phyloP scores from a whole-genome alignment of 2,888 invertebrate species.

The Stegana nigrithorax region DNA sequence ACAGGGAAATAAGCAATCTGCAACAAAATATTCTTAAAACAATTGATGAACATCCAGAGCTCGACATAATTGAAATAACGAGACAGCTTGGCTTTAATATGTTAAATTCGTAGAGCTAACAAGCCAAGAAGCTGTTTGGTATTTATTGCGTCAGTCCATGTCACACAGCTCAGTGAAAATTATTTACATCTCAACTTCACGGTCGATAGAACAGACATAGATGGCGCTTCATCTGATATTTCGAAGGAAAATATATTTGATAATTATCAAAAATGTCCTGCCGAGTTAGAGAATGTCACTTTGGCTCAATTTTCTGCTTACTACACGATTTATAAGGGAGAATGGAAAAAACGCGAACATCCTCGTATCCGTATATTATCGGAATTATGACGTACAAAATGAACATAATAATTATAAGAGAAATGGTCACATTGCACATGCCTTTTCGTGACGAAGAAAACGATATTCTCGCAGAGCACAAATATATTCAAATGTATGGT shows the following conservation, averaged over 20 bases:
- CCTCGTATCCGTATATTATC: slow-evolving; percentile 54
- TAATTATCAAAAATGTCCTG: slow-evolving; percentile 55
- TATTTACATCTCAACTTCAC: slow-evolving; percentile 62
- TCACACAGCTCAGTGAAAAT: slow-evolving; percentile 50
- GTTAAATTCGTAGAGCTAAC: slow-evolving; percentile 60
- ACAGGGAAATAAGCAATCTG: slow-evolving; percentile 49
- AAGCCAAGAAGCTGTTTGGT: slow-evolving; percentile 56
- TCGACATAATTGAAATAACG: too few species aligned
- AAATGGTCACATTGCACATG: slow-evolving; percentile 50
- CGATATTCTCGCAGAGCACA: slow-evolving; percentile 32
- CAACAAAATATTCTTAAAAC: slow-evolving; percentile 43
- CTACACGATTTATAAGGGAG: slow-evolving; percentile 34
- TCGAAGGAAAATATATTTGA: slow-evolving; percentile 50
- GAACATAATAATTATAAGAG: slow-evolving; percentile 54
- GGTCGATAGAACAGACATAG: slow-evolving; percentile 56
- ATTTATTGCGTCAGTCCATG: slow-evolving; percentile 66
- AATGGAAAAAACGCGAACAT: slow-evolving; percentile 29
- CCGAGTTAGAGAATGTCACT: slow-evolving; percentile 43
- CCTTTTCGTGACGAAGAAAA: slow-evolving; percentile 43
- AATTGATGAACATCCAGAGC: slow-evolving; percentile 57
- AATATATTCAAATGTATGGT: slow-evolving; percentile 31
- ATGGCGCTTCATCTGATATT: slow-evolving; percentile 2
- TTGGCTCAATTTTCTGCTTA: slow-evolving; percentile 55
- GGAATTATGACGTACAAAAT: slow-evolving; percentile 59
- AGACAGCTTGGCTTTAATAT: slow-evolving; percentile 53